These are phyloP conservation scores for Halisarca cf. caerulea DNA, from an alignment of 37 sponge, comb jelly and placozoan species.

Conservation along the genomic window DNA sequence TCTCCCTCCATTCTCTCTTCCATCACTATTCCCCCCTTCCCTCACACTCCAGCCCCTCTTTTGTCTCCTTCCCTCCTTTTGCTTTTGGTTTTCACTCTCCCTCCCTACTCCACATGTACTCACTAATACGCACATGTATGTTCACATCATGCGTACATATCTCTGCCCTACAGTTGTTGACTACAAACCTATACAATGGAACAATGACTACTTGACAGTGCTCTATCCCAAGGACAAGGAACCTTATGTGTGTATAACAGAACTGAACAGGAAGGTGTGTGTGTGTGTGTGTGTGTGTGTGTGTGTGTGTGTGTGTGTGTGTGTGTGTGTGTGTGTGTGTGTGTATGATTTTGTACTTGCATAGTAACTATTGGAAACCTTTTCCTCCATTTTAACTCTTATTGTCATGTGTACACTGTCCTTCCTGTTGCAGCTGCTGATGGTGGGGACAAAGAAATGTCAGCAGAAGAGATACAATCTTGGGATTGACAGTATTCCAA, in stretches of 20 bases:
- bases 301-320: neutral
- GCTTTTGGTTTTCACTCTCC: too few relatives aligned
- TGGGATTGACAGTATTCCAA: conserved; percentile 29
- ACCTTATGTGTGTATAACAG: conserved; percentile 27
- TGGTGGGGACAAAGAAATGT: conserved; percentile 29
- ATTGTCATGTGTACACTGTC: too few relatives aligned
- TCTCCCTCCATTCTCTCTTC: too few relatives aligned
- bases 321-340: too few relatives aligned
- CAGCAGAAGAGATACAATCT: conserved; percentile 17
- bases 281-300: neutral
- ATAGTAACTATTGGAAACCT: too few relatives aligned
- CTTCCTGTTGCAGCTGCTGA: conserved; percentile 21
- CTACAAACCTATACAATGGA: neutral
- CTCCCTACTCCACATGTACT: too few relatives aligned
- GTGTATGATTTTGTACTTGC: too few relatives aligned
- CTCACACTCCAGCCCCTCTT: too few relatives aligned
- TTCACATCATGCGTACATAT: neutral
- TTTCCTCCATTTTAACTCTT: too few relatives aligned
- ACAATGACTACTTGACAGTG: neutral
- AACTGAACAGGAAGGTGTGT: conserved; percentile 23
- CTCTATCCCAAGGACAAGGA: conserved; percentile 25
- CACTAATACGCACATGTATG: neutral
- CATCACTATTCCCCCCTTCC: too few relatives aligned
- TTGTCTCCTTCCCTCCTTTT: too few relatives aligned
- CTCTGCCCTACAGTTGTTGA: neutral